Base-by-base conservation (phyloP, 2,113 vertebrate species). In the Trinectes maculatus region DNA sequence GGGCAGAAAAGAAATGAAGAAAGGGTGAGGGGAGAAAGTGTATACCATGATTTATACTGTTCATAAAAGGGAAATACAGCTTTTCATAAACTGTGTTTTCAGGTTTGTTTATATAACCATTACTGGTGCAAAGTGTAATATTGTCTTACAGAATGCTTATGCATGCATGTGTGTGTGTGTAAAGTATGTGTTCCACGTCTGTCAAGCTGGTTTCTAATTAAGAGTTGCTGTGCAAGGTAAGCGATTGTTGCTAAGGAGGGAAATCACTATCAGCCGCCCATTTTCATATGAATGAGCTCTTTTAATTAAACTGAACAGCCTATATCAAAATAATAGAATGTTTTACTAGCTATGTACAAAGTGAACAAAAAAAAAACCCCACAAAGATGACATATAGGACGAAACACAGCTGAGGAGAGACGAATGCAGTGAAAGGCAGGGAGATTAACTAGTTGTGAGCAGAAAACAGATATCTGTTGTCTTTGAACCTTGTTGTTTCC, bases 231-330 rank as follows among this genome's bases (percentile, higher is more conserved):
- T 90, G 89, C 89, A 89, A 92, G 92, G 92, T 92, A 90, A 88
- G 89, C 79, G 93, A 94, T 95, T 94, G 93, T 95, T 95, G 92
- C 93, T 88, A 91, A 86, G 92, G 91, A 93, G 89, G 74, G 71
- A 90, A 91, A 92, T 94, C 92, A 90, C 93, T 94, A 95, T 95
- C 94, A 93, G 92, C 80, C 75, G 37, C 33, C 87, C 87, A 94
- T 96, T 95, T 95, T 96, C 94, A 95, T 94, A 95, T 94, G 94
- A 96, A 95, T 94, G 92, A 77, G 85, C 91, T 84, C 90, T 89
- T 94, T 94, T 94, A 95, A 95, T 95, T 95, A 95, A 94, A 95
- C 91, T 33, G 77, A 77, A 84, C 72, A 63, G 78, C 80, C 78
- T 90, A 87, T 88, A 87, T 91, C 85, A 90, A 86, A 91, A 91